Evolutionary conservation across 2,113 vertebrate species (phyloP).

Genomic region (Sinocyclocheilus grahami): DNA sequence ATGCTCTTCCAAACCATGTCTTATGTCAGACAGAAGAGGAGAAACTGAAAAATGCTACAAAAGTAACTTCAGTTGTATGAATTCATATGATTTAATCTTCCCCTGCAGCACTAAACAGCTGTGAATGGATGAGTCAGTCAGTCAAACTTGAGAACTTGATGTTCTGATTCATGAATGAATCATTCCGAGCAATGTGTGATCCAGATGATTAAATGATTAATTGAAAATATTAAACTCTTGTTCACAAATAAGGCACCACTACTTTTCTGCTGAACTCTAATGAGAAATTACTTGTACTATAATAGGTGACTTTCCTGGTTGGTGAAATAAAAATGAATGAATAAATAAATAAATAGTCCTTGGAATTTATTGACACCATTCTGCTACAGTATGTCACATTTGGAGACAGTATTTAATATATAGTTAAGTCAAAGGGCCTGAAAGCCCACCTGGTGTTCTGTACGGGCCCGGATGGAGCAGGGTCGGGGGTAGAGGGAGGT

Average conservation of each 20-base stretch:
- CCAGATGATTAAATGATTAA: background rate
- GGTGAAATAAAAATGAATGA: too few species aligned
- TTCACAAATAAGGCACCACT: background rate
- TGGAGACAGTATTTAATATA: background rate
- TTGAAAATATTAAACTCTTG: background rate
- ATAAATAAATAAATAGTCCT: background rate
- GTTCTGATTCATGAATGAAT: background rate
- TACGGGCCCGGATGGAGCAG: background rate
- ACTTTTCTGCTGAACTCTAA: background rate
- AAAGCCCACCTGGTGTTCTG: background rate
- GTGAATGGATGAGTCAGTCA: background rate
- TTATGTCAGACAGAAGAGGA: background rate
- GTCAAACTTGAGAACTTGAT: background rate
- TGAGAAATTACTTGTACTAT: background rate
- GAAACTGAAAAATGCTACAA: background rate
- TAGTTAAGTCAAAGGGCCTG: background rate
- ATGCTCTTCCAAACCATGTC: background rate
- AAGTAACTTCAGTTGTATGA: too few species aligned
- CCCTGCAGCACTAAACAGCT: background rate
- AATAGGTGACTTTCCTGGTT: background rate
- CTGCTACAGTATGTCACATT: background rate
- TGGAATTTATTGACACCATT: background rate
- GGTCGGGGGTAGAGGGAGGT: background rate
- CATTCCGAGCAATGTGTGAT: background rate
- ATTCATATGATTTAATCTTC: background rate